Evolutionary conservation across 2,113 vertebrate genomes (phyloP), one percentile per base, ranked within the genome.

Genomic region (Oostethus manadensis): DNA sequence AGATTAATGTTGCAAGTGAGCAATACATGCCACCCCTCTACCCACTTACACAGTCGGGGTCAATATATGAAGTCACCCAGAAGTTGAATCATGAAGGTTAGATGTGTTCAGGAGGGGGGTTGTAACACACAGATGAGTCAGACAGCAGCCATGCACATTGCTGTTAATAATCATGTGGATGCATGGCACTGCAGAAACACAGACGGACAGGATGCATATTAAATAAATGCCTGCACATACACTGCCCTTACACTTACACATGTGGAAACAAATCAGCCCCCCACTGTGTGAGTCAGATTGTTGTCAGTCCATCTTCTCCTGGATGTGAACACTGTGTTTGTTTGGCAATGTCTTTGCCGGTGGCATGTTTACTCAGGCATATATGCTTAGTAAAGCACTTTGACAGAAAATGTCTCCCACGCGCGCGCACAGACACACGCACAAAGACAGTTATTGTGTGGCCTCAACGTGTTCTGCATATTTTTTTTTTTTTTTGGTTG

Each of bases 111-210:
- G 66, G 49, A 78, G 76, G 60, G 64, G 57, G 75, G 81, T 68
- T 70, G 58, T 71, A 62, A 77, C 60, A 80, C 69, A 61, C 62
- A 73, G 68, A 79, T 82, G 79, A 83, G 58, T 84, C 83, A 82
- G 62, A 50, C 76, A 56, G 43, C 68, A 73, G 61, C 62, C 71
- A 80, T 75, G 71, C 76, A 81, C 69, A 78, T 51, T 68, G 46
- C 21, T 71, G 53, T 71, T 64, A 56, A 64, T 55, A 64, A 62
- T 44, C 58, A 63, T 48, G 48, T 4, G 21, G 50, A 68, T 56
- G 47, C 60, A 68, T 59, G 20, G 47, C 20, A 54, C 59, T 56
- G 65, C 67, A 68, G 22, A 59, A 71, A 69, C 62, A 69, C 59
- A 70, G n/a, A 46, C 33, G 26, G 35, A 23, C 33, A 38, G 40